Base-by-base conservation (phyloP, 2,888 invertebrate species). In the Xylophagus ater region DNA sequence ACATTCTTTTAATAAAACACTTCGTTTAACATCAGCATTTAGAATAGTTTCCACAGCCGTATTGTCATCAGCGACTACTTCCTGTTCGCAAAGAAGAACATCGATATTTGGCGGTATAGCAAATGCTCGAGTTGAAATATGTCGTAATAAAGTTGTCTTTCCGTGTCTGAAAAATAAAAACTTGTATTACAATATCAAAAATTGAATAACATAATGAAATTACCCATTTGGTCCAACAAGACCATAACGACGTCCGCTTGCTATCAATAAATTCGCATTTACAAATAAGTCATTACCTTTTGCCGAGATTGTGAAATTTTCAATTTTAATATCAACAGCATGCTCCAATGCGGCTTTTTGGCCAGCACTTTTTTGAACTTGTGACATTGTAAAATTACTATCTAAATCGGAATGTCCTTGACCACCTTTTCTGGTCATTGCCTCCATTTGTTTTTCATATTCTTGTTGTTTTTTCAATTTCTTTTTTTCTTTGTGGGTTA, bases 301-400 rank as follows among this genome's bases (percentile, higher is more conserved):
- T 0, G 98, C 98, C 14, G 90, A 79, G 51, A 99, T 98, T 41
- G 92, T 92, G 60, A 98, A 98, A 64, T 92, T 94, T 57, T 98
- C 97, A 12, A 94, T 87, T 73, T 97, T 97, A 35, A 97, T 97
- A 61, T 97, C 96, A 9, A 92, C 85, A 1, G 96, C 93, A 60
- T 90, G 85, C 58, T 97, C 96, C 50, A 87, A 56, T 23, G 84
- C 81, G 26, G 79, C 78, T 66, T 81, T 74, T 57, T 86, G 81
- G 51, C 79, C 79, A 15, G 77, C 77, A 47, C 76, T 71, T 61
- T 80, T 80, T 69, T 78, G 75, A 51, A 78, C 73, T 54, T 80
- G 80, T 4, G 96, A 96, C 45, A 98, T 86, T 4, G 96, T 90
- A 59, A 98, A 98, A 65, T 97, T 96, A 24, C 84, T 83, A 42